Conservation (phyloP, 2,888 invertebrate genomes). For the Yponomeuta cagnagella region DNA sequence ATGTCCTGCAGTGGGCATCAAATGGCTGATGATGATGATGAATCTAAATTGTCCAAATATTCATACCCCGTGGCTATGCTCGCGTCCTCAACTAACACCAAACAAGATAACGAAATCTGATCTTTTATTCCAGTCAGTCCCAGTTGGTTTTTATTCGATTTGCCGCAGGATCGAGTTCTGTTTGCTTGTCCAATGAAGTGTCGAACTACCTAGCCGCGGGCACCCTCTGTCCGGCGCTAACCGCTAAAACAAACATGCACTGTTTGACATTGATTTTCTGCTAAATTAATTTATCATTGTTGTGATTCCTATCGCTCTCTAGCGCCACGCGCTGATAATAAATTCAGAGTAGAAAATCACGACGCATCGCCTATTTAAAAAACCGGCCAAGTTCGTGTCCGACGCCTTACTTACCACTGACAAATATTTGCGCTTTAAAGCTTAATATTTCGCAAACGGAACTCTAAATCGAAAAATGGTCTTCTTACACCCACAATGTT, state of each 20-base stretch:
- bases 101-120: constrained; percentile 8
- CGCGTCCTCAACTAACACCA: neutral
- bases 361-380: too few relatives aligned
- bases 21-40: too few relatives aligned
- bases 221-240: constrained; percentile 26
- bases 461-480: too few relatives aligned
- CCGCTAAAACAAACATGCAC: constrained; percentile 53
- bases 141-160: constrained; percentile 53
- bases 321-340: neutral
- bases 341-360: neutral
- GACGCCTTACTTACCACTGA: too few relatives aligned
- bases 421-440: too few relatives aligned
- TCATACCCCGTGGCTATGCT: too few relatives aligned
- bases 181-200: constrained; percentile 65
- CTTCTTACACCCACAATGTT: too few relatives aligned
- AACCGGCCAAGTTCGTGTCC: too few relatives aligned
- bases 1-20: too few relatives aligned
- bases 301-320: constrained; percentile 19
- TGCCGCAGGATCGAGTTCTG: constrained; percentile 48
- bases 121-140: constrained; percentile 12
- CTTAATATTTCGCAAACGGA: too few relatives aligned
- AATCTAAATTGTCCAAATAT: too few relatives aligned
- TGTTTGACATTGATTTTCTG: constrained; percentile 72
- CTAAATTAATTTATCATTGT: constrained; percentile 65
- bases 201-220: constrained; percentile 25